Base-by-base conservation (phyloP, 2,888 invertebrate genomes). In the Zygaena filipendulae region DNA sequence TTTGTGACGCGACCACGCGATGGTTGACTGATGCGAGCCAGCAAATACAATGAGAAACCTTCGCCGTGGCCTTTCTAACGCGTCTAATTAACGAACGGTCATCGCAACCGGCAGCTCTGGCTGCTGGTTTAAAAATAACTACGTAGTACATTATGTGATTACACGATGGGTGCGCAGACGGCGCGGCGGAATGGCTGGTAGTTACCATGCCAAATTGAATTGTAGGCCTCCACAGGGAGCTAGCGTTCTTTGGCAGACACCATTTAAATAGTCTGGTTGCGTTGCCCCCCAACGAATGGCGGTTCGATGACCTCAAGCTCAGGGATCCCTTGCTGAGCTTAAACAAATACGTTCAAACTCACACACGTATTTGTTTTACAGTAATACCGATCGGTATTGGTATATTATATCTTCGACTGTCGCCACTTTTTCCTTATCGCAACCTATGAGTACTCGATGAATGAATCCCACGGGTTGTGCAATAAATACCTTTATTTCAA, bases 1-100 rank as follows among this genome's bases (percentile, higher is more conserved):
- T n/a, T n/a, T n/a, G n/a, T n/a, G n/a, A n/a, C n/a, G n/a, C n/a
- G n/a, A n/a, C n/a, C n/a, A n/a, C n/a, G n/a, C n/a, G n/a, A n/a
- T n/a, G n/a, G n/a, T n/a, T n/a, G n/a, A n/a, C n/a, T n/a, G n/a
- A n/a, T n/a, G n/a, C n/a, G n/a, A n/a, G n/a, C n/a, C n/a, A n/a
- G n/a, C n/a, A n/a, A n/a, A n/a, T n/a, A n/a, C n/a, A n/a, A n/a
- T n/a, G n/a, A n/a, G n/a, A 52, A 56, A 55, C 64, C 69, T 70
- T 69, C 60, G 49, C 62, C 63, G 49, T 67, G 70, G 60, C 63
- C 62, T 68, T 63, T 57, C 54, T 50, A 60, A 49, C 50, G 49
- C 45, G 56, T 55, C 59, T 55, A 61, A 72, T 67, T 56, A 58
- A 52, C 41, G 36, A 35, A 43, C 40, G 42, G n/a, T n/a, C n/a